A percentile compares a stretch with the other conserved stretches of the same genome.
phyloP scores from a whole-genome alignment of 2,113 vertebrate species.

The Python bivittatus region DNA sequence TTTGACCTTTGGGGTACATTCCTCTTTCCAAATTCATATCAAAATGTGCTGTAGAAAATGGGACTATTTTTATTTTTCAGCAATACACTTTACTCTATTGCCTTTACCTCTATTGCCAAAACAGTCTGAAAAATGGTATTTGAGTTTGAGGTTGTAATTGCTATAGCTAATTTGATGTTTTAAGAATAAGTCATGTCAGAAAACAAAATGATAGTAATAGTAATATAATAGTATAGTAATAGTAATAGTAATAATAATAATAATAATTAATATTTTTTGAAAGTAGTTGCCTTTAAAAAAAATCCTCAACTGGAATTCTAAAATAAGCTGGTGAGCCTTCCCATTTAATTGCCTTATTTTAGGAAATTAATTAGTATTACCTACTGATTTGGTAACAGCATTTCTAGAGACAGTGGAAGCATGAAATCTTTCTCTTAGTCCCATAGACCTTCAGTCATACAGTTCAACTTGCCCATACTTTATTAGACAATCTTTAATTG shows the following conservation, averaged over 20 bases:
- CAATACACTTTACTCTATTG: slow-evolving; percentile 28
- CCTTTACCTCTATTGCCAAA: slow-evolving; percentile 18
- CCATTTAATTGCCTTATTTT: neutral
- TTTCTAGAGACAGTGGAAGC: neutral
- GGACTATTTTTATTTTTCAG: slow-evolving; percentile 4
- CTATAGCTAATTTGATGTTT: slow-evolving; percentile 40
- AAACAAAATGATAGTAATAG: slow-evolving; percentile 19
- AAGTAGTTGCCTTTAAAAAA: slow-evolving; percentile 43
- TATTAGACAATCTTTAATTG: slow-evolving; percentile 43
- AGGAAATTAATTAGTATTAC: slow-evolving; percentile 49
- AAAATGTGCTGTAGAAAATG: neutral
- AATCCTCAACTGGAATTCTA: slow-evolving; percentile 1
- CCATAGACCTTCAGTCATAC: neutral
- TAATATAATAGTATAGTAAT: neutral
- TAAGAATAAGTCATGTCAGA: slow-evolving; percentile 40
- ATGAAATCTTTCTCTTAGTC: neutral
- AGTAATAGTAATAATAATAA: neutral
- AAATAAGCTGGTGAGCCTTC: neutral
- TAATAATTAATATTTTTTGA: neutral
- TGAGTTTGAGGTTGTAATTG: slow-evolving; percentile 15
- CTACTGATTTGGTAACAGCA: neutral
- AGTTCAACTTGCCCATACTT: neutral
- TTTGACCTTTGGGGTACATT: neutral
- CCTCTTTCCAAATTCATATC: slow-evolving; percentile 24
- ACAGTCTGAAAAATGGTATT: slow-evolving; percentile 15